Evolutionary conservation across 2,888 invertebrate genomes (phyloP).

Genomic region (Pecten maximus): DNA sequence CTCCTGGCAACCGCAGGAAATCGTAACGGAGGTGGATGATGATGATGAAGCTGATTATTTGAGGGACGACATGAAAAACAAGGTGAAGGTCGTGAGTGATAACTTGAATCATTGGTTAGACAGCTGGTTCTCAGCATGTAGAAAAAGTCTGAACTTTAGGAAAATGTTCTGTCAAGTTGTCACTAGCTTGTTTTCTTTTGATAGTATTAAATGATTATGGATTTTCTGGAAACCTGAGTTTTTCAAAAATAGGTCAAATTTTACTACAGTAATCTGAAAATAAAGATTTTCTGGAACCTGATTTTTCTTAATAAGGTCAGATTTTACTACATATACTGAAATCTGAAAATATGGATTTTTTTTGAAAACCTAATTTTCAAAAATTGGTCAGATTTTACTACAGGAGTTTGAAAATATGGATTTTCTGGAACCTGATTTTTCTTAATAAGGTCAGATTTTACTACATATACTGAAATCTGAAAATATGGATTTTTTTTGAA

Average conservation of each 20-base stretch:
- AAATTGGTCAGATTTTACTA: neutral
- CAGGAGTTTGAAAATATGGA: neutral
- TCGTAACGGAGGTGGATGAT: slow-evolving; percentile 79
- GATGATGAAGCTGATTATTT: slow-evolving; percentile 45
- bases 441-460: too few relatives aligned
- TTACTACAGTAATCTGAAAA: neutral
- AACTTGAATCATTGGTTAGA: neutral
- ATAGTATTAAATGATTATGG: too few relatives aligned
- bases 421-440: neutral
- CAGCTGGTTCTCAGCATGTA: neutral
- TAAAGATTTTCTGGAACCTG: neutral
- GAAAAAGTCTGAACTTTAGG: neutral
- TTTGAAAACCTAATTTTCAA: too few relatives aligned
- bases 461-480: too few relatives aligned
- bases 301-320: too few relatives aligned
- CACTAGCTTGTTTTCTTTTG: too few relatives aligned
- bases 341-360: too few relatives aligned
- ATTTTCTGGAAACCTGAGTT: too few relatives aligned
- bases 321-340: too few relatives aligned
- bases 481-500: too few relatives aligned
- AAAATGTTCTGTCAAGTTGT: neutral
- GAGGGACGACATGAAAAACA: slow-evolving; percentile 54
- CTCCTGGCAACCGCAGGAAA: slow-evolving; percentile 86
- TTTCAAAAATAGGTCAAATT: neutral
- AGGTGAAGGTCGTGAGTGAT: slow-evolving; percentile 51